Evolutionary conservation across 2,888 invertebrate genomes (phyloP).

Genomic region (Drosophila rellima): DNA sequence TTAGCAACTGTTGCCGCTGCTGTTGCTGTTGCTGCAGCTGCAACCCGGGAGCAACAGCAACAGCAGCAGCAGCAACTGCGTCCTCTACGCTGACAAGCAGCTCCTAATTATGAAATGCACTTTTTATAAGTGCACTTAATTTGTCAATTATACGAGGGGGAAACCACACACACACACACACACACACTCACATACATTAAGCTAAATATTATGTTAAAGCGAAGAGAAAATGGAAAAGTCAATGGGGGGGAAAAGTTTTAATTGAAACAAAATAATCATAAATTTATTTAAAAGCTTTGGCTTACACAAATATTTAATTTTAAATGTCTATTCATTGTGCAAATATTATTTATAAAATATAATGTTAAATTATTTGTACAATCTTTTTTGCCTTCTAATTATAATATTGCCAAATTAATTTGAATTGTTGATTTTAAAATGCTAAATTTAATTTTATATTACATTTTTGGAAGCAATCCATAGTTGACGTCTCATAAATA

Average conservation of each 20-base stretch:
- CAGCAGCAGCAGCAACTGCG: constrained; percentile 20
- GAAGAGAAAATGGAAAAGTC: neutral
- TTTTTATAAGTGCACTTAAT: constrained; percentile 70
- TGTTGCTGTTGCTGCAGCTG: constrained; percentile 56
- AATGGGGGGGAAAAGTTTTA: neutral
- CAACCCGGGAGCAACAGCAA: constrained; percentile 18
- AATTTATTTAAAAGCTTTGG: neutral
- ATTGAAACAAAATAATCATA: neutral
- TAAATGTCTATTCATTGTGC: no score
- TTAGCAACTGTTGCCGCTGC: constrained; percentile 69
- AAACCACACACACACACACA: neutral
- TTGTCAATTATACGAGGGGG: constrained; percentile 56
- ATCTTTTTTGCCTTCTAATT: no score
- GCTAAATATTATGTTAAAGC: neutral
- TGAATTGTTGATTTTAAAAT: no score
- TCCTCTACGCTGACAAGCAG: constrained; percentile 33
- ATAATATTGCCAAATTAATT: no score
- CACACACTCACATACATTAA: neutral
- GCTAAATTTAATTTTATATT: no score
- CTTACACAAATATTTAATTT: no score
- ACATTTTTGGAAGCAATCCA: no score
- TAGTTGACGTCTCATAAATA: no score
- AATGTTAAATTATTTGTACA: no score
- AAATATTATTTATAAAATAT: no score
- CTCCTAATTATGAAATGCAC: constrained; percentile 73